Evolutionary conservation across 2,113 vertebrate species (phyloP).

Genomic region (Regulus satrapa): DNA sequence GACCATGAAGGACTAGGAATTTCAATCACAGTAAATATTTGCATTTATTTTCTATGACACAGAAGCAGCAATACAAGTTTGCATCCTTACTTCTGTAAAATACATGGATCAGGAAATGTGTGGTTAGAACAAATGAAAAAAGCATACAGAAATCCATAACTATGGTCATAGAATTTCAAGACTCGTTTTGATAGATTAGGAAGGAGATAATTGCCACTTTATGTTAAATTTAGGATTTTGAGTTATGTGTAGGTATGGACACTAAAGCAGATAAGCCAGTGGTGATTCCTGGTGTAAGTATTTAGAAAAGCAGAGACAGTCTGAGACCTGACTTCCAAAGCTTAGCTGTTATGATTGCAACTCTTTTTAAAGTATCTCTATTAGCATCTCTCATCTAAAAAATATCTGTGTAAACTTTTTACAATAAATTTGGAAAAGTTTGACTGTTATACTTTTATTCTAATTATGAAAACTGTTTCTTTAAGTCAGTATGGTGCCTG

Average conservation of each 20-base stretch:
- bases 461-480: background rate
- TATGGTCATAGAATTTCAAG: background rate
- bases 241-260: background rate
- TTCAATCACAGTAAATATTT: slow-evolving; percentile 90
- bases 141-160: background rate
- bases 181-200: background rate
- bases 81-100: background rate
- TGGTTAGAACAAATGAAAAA: background rate
- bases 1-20: slow-evolving; percentile 97
- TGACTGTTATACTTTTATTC: background rate
- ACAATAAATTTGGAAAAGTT: background rate
- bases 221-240: background rate
- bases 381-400: background rate
- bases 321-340: background rate
- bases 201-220: background rate
- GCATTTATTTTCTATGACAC: background rate
- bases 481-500: background rate
- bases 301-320: background rate
- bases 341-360: background rate
- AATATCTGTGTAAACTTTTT: background rate
- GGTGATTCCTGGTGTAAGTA: background rate
- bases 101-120: background rate
- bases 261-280: background rate
- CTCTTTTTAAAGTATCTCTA: background rate
- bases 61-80: background rate